Conservation (phyloP, 2,113 vertebrate genomes). For the Nannospalax galili region DNA sequence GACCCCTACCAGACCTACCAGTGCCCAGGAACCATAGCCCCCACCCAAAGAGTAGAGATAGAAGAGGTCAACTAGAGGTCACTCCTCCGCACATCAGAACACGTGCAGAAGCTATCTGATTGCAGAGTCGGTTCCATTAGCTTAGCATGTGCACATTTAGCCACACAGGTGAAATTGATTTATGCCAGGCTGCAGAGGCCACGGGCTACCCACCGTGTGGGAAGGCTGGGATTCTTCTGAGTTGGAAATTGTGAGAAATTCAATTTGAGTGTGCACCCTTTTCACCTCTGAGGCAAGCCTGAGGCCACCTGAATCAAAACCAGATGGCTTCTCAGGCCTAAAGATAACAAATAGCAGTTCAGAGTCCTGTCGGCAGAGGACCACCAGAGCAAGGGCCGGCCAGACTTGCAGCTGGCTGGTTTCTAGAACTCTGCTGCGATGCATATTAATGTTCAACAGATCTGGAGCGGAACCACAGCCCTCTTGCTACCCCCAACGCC, state of each 20-base stretch:
- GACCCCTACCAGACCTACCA: background rate
- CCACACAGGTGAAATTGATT: slow-evolving; percentile 96
- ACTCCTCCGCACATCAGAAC: slow-evolving; percentile 82
- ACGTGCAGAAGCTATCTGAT: slow-evolving; percentile 85
- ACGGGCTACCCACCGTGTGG: slow-evolving; percentile 87
- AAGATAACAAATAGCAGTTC: slow-evolving; percentile 96
- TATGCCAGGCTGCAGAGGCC: slow-evolving; percentile 87
- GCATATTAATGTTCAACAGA: slow-evolving; percentile 86
- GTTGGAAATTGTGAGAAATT: slow-evolving; percentile 97
- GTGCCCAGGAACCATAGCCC: slow-evolving; percentile 59
- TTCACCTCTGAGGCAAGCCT: slow-evolving; percentile 94
- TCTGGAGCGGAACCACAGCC: slow-evolving; percentile 73
- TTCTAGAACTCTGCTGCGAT: slow-evolving; percentile 82
- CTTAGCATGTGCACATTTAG: slow-evolving; percentile 89
- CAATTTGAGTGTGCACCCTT: slow-evolving; percentile 92
- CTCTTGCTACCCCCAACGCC: background rate
- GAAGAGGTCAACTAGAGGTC: slow-evolving; percentile 88
- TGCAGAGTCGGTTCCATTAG: slow-evolving; percentile 88
- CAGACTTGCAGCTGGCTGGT: slow-evolving; percentile 67
- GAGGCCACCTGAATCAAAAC: slow-evolving; percentile 96
- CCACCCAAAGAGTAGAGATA: slow-evolving; percentile 82
- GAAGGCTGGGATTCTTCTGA: slow-evolving; percentile 87
- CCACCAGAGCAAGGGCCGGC: slow-evolving; percentile 91
- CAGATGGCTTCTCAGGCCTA: slow-evolving; percentile 97
- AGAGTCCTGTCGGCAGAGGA: slow-evolving; percentile 91